phyloP scores from a whole-genome alignment of 2,888 invertebrate species.

The Oscheius sp. region DNA sequence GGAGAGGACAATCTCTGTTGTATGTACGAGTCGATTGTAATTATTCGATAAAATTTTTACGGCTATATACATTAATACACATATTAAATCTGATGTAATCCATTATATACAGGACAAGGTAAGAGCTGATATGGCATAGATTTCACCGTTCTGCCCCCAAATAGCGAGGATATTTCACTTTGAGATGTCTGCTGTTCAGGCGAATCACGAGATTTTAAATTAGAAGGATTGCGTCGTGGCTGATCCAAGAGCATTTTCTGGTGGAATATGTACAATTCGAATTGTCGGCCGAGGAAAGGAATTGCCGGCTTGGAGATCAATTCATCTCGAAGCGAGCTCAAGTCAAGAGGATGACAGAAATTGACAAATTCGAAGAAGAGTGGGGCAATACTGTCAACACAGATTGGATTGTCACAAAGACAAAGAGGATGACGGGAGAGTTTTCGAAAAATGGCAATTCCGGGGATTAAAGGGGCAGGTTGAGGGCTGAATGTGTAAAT shows the following conservation, averaged over 20 bases:
- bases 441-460: background rate
- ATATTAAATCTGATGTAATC: too few species aligned
- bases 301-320: background rate
- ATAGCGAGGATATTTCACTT: too few species aligned
- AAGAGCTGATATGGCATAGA: too few species aligned
- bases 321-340: background rate
- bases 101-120: too few species aligned
- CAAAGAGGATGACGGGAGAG: background rate
- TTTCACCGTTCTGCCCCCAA: too few species aligned
- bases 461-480: too few species aligned
- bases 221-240: background rate
- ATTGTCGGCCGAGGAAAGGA: background rate
- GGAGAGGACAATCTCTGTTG: background rate
- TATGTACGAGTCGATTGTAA: constrained; percentile 12
- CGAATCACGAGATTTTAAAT: too few species aligned
- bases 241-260: background rate
- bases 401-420: background rate
- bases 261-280: background rate
- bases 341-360: background rate
- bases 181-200: too few species aligned
- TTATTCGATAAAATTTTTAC: background rate
- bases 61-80: background rate
- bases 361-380: background rate
- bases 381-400: background rate
- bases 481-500: background rate